Conservation (phyloP, 2,113 vertebrate species). For the Aptenodytes patagonicus region DNA sequence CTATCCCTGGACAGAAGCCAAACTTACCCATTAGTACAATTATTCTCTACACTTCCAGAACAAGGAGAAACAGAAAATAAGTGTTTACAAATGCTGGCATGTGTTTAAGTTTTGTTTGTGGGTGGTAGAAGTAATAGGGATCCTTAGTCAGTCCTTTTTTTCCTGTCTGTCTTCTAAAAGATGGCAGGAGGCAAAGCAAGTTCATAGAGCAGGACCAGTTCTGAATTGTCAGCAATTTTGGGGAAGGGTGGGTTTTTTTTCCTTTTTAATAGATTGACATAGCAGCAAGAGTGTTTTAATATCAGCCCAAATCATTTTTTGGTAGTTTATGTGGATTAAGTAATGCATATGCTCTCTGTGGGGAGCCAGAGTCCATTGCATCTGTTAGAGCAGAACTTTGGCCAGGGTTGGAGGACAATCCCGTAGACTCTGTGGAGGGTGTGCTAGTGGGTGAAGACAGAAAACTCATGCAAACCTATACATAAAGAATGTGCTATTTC, state of each 20-base stretch:
- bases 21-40: neutral
- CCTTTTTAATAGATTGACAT: neutral
- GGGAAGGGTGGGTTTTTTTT: rapidly evolving
- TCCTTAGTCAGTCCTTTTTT: neutral
- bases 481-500: neutral
- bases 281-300: neutral
- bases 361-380: neutral
- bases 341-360: neutral
- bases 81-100: neutral
- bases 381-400: neutral
- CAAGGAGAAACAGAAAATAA: neutral
- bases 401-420: neutral
- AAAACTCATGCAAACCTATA: neutral
- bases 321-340: neutral
- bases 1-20: neutral
- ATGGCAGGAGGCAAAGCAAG: neutral
- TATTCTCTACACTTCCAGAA: neutral
- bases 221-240: neutral
- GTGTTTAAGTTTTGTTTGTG: neutral
- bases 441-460: neutral
- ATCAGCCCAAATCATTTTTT: neutral
- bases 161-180: neutral
- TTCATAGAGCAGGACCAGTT: neutral
- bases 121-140: neutral
- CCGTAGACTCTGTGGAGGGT: neutral